Conservation (phyloP, 2,797 vertebrate species). For the Odontamblyopus rebecca region DNA sequence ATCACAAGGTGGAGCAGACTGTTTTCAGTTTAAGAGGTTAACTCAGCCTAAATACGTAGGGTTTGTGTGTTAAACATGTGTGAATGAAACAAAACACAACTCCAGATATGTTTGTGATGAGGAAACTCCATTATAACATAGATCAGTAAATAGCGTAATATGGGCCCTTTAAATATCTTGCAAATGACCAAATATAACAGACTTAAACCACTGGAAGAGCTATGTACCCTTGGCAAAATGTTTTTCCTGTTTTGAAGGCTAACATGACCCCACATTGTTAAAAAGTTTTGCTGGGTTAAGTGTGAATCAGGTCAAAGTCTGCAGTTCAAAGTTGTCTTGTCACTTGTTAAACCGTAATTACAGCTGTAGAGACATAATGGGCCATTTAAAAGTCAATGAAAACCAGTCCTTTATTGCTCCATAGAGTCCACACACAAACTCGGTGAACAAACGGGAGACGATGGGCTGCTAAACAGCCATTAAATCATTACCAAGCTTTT, state of each 20-base stretch:
- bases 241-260: not conserved
- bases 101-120: no score
- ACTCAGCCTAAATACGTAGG: no score
- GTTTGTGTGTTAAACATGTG: no score
- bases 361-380: constrained; percentile 72
- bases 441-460: constrained; percentile 19
- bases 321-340: constrained; percentile 72
- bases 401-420: constrained; percentile 51
- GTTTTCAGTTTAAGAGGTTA: no score
- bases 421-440: constrained; percentile 62
- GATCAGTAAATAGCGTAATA: no score
- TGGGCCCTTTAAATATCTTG: no score
- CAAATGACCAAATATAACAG: not conserved
- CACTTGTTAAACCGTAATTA: constrained; percentile 83
- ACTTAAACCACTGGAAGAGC: not conserved
- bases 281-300: constrained; percentile 9
- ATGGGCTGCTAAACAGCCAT: constrained; percentile 29
- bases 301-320: constrained; percentile 77
- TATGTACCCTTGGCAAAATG: not conserved
- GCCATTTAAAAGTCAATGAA: constrained; percentile 77
- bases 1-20: no score
- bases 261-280: constrained; percentile 19
- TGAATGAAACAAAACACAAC: no score
- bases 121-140: no score
- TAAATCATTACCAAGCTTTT: constrained; percentile 52